A percentile compares a stretch with the other conserved stretches of the same genome.
Evolutionary conservation across 2,113 vertebrate genomes (phyloP).

Genomic region (Pyxicephalus adspersus): DNA sequence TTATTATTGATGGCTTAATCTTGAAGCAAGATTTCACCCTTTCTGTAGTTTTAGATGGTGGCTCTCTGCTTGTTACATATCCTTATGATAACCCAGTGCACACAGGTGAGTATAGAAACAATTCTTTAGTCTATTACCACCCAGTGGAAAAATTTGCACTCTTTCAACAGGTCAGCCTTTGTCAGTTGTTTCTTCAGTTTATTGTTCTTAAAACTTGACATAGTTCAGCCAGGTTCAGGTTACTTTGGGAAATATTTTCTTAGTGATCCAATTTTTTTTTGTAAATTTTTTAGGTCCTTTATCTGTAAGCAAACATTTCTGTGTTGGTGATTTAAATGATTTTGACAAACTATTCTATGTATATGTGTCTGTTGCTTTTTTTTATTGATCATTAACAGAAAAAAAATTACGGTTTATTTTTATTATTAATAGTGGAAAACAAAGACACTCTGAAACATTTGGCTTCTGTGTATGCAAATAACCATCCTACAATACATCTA

Average conservation of each 20-base stretch:
- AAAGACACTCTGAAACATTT: constrained; percentile 91
- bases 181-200: too few relatives aligned
- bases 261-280: too few relatives aligned
- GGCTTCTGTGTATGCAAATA: constrained; percentile 89
- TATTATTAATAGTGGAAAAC: constrained; percentile 83
- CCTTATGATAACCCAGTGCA: constrained; percentile 92
- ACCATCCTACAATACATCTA: constrained; percentile 90
- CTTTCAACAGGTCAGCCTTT: too few relatives aligned
- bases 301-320: too few relatives aligned
- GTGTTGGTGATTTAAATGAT: too few relatives aligned
- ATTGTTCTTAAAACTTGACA: too few relatives aligned
- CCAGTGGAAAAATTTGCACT: background rate
- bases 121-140: background rate
- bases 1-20: constrained; percentile 88
- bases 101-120: constrained; percentile 73
- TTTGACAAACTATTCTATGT: background rate
- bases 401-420: background rate
- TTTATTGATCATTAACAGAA: too few relatives aligned
- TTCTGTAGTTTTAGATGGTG: constrained; percentile 92
- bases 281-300: too few relatives aligned
- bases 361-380: background rate
- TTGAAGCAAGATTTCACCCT: constrained; percentile 84
- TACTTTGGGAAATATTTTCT: too few relatives aligned
- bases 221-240: too few relatives aligned
- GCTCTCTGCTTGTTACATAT: constrained; percentile 89